Conservation (phyloP, 2,888 invertebrate species). For the Brenthis hecate region DNA sequence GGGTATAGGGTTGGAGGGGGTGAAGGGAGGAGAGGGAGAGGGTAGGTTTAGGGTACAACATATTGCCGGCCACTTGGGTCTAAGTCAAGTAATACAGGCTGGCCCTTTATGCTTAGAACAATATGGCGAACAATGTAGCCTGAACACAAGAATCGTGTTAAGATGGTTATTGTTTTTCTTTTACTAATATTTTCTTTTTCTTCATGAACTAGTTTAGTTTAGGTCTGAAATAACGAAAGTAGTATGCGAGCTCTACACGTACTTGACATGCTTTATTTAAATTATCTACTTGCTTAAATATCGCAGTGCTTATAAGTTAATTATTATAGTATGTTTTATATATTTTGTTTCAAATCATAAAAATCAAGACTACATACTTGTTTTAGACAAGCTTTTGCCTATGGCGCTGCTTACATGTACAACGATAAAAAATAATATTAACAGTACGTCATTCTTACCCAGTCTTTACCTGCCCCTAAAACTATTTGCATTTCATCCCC, state of each 20-base stretch:
- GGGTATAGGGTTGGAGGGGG: slow-evolving; percentile 26
- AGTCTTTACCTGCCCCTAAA: no score
- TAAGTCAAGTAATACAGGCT: slow-evolving; percentile 49
- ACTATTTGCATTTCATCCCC: no score
- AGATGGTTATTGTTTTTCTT: slow-evolving; percentile 20
- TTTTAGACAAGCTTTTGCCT: no score
- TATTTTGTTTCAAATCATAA: no score
- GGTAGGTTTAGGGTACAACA: slow-evolving; percentile 47
- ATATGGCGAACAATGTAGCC: slow-evolving; percentile 46
- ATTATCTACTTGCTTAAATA: no score
- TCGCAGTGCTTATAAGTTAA: no score
- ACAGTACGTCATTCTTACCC: no score
- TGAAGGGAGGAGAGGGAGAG: slow-evolving; percentile 46
- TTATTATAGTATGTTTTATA: no score
- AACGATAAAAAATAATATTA: no score
- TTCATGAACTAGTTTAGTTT: slow-evolving; percentile 9
- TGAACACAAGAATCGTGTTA: slow-evolving; percentile 34
- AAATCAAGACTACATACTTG: no score
- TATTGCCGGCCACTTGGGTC: slow-evolving; percentile 67
- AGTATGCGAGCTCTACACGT: neutral
- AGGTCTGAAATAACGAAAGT: neutral
- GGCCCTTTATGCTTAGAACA: slow-evolving; percentile 61
- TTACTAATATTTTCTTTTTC: slow-evolving; percentile 11
- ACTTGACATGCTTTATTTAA: neutral
- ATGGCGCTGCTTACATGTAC: no score